These are phyloP conservation scores for Phoeniculus purpureus DNA, from an alignment of 2,797 vertebrate genomes.

Conservation along the genomic window DNA sequence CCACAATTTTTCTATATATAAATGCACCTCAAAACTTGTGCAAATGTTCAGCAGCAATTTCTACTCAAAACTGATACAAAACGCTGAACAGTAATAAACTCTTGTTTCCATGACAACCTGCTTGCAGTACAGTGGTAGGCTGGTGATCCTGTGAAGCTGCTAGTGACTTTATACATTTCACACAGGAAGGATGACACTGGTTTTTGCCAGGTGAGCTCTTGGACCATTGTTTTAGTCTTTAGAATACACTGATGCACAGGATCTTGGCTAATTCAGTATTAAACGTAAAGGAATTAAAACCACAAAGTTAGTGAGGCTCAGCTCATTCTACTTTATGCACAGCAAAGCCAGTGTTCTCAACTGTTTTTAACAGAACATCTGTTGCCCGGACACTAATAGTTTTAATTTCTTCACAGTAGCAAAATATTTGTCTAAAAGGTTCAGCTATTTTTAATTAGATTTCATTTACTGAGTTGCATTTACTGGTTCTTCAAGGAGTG, in stretches of 20 bases:
- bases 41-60: background rate
- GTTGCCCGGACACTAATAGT: background rate
- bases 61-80: slow-evolving; percentile 14
- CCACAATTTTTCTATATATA: background rate
- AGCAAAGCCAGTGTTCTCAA: background rate
- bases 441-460: background rate
- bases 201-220: background rate
- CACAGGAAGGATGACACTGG: background rate
- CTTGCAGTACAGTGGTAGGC: background rate
- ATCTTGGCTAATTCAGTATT: background rate
- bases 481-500: background rate
- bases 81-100: slow-evolving; percentile 50
- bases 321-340: background rate
- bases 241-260: background rate
- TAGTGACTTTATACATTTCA: slow-evolving; percentile 30
- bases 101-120: slow-evolving; percentile 71
- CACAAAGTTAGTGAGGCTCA: background rate
- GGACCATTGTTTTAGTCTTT: background rate
- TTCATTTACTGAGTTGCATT: background rate
- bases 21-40: slow-evolving; percentile 22
- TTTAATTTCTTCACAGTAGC: background rate
- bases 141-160: background rate
- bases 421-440: background rate
- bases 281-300: background rate
- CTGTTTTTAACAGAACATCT: background rate